phyloP scores from a whole-genome alignment of 1,140 invertebrate genomes.

The Megathymus violae region DNA sequence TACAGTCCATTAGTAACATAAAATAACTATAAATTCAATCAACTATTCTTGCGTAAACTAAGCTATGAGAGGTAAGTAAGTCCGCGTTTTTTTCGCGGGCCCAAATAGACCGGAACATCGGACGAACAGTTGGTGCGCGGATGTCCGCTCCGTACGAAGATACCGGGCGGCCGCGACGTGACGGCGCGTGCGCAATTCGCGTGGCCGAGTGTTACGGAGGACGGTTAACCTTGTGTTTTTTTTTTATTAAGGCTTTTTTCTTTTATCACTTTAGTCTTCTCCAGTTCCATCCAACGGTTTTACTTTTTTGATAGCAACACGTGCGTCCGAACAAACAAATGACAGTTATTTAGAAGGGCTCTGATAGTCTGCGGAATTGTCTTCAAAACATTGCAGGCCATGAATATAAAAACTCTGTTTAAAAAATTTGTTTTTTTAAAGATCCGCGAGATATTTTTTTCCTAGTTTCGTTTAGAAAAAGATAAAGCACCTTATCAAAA shows the following conservation, averaged over 20 bases:
- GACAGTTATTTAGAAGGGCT: conserved; percentile 7
- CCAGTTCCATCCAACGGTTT: background rate
- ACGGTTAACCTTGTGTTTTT: background rate
- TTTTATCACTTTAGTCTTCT: background rate
- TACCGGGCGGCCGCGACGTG: background rate
- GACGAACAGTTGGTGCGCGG: conserved; percentile 45
- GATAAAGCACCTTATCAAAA: no score
- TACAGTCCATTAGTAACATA: background rate
- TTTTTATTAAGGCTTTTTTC: background rate
- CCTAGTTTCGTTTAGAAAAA: no score
- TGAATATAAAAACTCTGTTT: no score
- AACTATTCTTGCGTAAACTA: background rate
- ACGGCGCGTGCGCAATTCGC: background rate
- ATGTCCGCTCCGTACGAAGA: background rate
- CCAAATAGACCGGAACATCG: conserved; percentile 73
- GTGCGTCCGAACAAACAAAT: background rate
- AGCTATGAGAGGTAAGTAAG: conserved; percentile 31
- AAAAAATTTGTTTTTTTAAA: no score
- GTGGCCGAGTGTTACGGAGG: background rate
- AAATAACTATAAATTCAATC: background rate
- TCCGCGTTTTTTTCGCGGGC: conserved; percentile 52
- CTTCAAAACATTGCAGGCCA: no score
- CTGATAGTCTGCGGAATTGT: background rate
- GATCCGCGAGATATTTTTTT: no score
- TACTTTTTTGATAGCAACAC: background rate